Base-by-base conservation (phyloP, 2,888 invertebrate species). In the Agrotis clavis region DNA sequence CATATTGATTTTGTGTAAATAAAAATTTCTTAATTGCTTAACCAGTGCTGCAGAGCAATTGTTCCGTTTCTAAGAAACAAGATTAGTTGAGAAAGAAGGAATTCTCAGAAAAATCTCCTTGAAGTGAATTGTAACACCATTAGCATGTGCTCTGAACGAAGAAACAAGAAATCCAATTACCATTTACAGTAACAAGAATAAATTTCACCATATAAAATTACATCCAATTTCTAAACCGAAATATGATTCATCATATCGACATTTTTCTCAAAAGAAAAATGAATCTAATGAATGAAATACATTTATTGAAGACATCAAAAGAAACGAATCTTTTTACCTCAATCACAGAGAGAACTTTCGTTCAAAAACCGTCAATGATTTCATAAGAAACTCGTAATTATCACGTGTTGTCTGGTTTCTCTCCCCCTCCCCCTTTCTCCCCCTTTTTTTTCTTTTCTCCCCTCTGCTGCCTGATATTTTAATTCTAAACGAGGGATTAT, bases 401-500 rank as follows among this genome's bases (percentile, higher is more conserved):
- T 83, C 83, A 81, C 83, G 74, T 82, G 81, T 81, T 74, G 67
- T 81, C 51, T 51, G 53, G 54, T 30, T 16, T 9, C 7, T 4
- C 18, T 47, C n/a, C 13, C 3, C 14, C 50, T 45, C 56, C 48
- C 59, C 78, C n/a, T n/a, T n/a, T n/a, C n/a, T n/a, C 72, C 74
- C 9, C 9, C 1, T 35, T 1, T 35, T 35, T 35, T 35, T 35
- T 35, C 35, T 35, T 35, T 35, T 14, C 50, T 45, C 59, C 56
- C 60, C 79, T 71, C 73, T 82, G 64, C 74, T 80, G 77, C 80
- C 66, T 71, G 84, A 82, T 85, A 88, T 90, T 91, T 90, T 89
- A 90, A 89, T 90, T 88, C 80, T 69, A 85, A 87, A 86, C 86
- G 81, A 81, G 84, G 84, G 86, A 89, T 90, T 89, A 78, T 85